phyloP scores from a whole-genome alignment of 2,888 invertebrate species.

The Hypercompe scribonia region DNA sequence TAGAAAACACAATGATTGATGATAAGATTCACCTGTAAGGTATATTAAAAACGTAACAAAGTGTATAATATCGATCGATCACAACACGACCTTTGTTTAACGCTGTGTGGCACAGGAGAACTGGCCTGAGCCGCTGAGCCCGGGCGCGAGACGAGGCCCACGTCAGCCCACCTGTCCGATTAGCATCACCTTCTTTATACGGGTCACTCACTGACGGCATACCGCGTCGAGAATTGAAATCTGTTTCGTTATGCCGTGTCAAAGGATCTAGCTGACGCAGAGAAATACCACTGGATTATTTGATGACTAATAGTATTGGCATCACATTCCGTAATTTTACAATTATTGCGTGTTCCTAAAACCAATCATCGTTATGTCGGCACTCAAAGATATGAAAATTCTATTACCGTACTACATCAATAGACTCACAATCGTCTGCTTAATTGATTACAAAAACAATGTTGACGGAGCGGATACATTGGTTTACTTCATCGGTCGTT shows the following conservation, averaged over 20 bases:
- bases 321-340: conserved; percentile 58
- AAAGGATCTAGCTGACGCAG: conserved; percentile 76
- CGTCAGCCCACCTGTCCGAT: conserved; percentile 84
- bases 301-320: conserved; percentile 74
- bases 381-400: conserved; percentile 77
- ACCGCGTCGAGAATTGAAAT: conserved; percentile 79
- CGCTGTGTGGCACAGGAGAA: conserved; percentile 51
- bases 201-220: conserved; percentile 78
- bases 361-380: conserved; percentile 77
- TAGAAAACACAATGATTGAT: conserved; percentile 44
- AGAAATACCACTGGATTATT: conserved; percentile 74
- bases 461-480: conserved; percentile 57
- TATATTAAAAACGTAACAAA: conserved; percentile 56
- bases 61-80: conserved; percentile 71
- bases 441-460: conserved; percentile 82
- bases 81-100: conserved; percentile 65
- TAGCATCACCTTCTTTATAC: conserved; percentile 81
- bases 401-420: conserved; percentile 71
- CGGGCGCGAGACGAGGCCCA: conserved; percentile 59
- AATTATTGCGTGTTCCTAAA: conserved; percentile 72
- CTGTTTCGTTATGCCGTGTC: conserved; percentile 82
- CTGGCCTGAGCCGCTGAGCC: conserved; percentile 48
- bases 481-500: conserved; percentile 68
- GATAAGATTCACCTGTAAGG: conserved; percentile 47
- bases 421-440: conserved; percentile 68